Evolutionary conservation across 1,140 invertebrate species (phyloP), one percentile per base, ranked within the genome.

Genomic region (Holcopasites calliopsidis): DNA sequence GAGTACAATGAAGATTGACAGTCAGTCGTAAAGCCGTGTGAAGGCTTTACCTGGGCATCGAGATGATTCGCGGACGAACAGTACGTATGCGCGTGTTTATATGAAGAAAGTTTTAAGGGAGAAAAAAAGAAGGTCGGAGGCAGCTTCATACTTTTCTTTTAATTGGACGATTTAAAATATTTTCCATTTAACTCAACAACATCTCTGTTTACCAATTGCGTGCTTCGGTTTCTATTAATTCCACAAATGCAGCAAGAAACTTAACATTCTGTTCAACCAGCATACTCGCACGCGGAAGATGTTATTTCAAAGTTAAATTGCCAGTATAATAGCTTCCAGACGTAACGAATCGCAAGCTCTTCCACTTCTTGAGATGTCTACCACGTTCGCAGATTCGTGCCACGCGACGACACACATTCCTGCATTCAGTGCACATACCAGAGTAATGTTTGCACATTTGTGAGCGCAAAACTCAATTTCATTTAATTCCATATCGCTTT

Each of bases 281-380:
- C 23, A 11, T 13, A 33, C 47, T 54, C 35, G 33, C 16, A 52
- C 13, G 47, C 23, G 33, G 49, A n/a, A 38, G 23, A 66, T 66
- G 49, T 52, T 38, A 33, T 31, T 50, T 68, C 49, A 28, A 68
- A 68, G 65, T 68, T 68, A 55, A 68, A 68, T 68, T 54, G 65
- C 11, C 33, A 35, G 11, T 68, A 35, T 68, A 68, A 68, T 38
- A 28, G 26, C 26, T 68, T 52, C n/a, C 52, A n/a, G 42, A 28
- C 42, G 18, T 44, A 61, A 61, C 42, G 55, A 57, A 60, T 60
- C 40, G 21, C 26, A 16, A 4, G 58, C 52, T 58, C 47, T 49
- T 60, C 35, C 31, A 75, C 42, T 49, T 31, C 6, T 38, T 21
- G 52, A 18, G 42, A 60, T 38, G 35, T 42, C 18, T 28, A 26